A percentile compares a stretch with the other conserved stretches of the same genome.
Evolutionary conservation across 2,797 vertebrate species (phyloP).

Genomic region (Halcyon badia): DNA sequence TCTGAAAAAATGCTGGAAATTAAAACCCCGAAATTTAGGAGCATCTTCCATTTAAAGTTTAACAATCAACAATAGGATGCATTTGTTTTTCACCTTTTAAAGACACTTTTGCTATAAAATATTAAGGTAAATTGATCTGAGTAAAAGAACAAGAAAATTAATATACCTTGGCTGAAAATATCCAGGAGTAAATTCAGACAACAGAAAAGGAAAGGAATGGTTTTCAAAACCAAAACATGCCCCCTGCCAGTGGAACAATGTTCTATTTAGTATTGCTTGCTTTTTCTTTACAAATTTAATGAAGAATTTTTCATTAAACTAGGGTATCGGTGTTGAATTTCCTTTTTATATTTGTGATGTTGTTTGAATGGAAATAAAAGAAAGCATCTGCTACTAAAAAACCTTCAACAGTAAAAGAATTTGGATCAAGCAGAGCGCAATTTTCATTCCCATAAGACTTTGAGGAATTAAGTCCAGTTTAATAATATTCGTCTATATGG

Average conservation of each 20-base stretch:
- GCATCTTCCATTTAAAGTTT: background rate
- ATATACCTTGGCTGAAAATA: background rate
- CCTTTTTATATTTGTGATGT: background rate
- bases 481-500: background rate
- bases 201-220: background rate
- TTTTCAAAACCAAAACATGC: background rate
- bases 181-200: background rate
- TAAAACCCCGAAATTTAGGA: background rate
- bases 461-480: background rate
- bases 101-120: background rate
- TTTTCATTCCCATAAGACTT: background rate
- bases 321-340: background rate
- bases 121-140: background rate
- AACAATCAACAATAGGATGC: background rate
- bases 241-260: background rate
- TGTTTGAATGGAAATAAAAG: background rate
- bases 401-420: background rate
- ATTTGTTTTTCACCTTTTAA: background rate
- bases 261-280: background rate
- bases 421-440: background rate
- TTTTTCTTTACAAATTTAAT: background rate
- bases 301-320: background rate
- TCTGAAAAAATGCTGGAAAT: background rate
- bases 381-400: background rate
- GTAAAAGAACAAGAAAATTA: background rate